Percentiles rank a stretch among this genome's conserved stretches.
phyloP scores from a whole-genome alignment of 2,888 invertebrate species.

The Axea sp. region DNA sequence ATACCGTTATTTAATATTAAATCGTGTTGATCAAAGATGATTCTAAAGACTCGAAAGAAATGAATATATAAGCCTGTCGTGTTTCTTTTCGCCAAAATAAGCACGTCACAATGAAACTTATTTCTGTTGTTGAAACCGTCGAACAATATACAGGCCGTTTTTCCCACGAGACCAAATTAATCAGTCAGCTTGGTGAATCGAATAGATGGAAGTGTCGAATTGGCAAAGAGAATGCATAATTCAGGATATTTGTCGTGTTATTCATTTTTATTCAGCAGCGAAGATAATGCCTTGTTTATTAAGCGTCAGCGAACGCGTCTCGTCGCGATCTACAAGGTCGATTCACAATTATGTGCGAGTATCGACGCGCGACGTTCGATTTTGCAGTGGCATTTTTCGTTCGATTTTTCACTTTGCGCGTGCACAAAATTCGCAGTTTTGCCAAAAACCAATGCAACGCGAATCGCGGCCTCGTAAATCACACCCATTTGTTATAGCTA shows the following conservation, averaged over 20 bases:
- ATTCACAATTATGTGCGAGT: conserved; percentile 19
- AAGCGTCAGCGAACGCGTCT: conserved; percentile 35
- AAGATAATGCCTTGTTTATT: conserved; percentile 45
- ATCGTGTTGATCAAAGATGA: no score
- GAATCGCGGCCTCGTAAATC: conserved; percentile 8
- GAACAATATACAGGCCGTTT: background rate
- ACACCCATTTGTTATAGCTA: conserved; percentile 6
- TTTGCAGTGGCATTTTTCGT: conserved; percentile 6
- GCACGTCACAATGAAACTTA: no score
- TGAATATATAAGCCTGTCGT: no score
- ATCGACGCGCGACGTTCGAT: conserved; percentile 14
- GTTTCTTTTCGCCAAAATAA: no score
- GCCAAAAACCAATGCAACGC: background rate
- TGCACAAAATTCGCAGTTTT: no score
- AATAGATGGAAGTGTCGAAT: conserved; percentile 42
- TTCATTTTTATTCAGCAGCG: conserved; percentile 43
- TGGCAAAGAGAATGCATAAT: conserved; percentile 44
- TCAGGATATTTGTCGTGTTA: conserved; percentile 49
- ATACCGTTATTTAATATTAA: no score
- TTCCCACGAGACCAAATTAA: conserved; percentile 25
- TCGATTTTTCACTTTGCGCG: background rate
- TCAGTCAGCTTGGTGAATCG: conserved; percentile 37
- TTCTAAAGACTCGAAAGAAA: no score
- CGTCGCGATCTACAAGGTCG: conserved; percentile 37
- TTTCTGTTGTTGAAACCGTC: no score